Base-by-base conservation (phyloP, 2,797 vertebrate genomes). In the Phyllotis vaccarum region DNA sequence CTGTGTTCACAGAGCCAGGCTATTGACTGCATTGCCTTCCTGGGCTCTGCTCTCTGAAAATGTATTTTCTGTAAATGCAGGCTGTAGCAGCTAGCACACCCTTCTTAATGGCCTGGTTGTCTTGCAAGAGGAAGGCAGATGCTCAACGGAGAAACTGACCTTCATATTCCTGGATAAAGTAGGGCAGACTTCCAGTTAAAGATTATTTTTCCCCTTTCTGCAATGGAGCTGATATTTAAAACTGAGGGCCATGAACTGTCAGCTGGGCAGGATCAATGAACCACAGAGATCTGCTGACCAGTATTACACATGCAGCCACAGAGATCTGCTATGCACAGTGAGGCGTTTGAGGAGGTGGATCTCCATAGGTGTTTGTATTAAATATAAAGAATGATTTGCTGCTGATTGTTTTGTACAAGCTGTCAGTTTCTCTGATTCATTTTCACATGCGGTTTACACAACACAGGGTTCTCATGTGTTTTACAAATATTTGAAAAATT, bases 91-190 rank as follows among this genome's bases (percentile, higher is more conserved):
- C 81, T n/a, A 21, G 54, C 79, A 31, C 56, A 31, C 52, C 52
- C 62, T 91, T 37, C 58, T 46, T 8, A 60, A 46, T 24, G 34
- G 37, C 52, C 62, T 17, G 52, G 72, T 37, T n/a, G 74, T 49
- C 87, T 62, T 91, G 58, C 40, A 16, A 34, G 58, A 79, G 60
- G 80, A 91, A 96, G 74, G n/a, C 76, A 93, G 83, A 88, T 43
- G 3, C 54, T 66, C 43, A 14, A 2, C 40, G 8, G 74, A 74
- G 64, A 72, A 74, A 37, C 37, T 90, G 94, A 95, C 58, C 70
- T 95, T 95, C 29, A n/a, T n/a, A 87, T 89, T 80, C 64, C 91
- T 93, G 34, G n/a, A 64, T 91, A 72, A 85, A 87, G 49, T 78
- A 72, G 72, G 86, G 29, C 62, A 17, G 52, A 52, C 1, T 91